Evolutionary conservation across 1,140 invertebrate species (phyloP), one percentile per base, ranked within the genome.

Genomic region (Schmidtea mediterranea): DNA sequence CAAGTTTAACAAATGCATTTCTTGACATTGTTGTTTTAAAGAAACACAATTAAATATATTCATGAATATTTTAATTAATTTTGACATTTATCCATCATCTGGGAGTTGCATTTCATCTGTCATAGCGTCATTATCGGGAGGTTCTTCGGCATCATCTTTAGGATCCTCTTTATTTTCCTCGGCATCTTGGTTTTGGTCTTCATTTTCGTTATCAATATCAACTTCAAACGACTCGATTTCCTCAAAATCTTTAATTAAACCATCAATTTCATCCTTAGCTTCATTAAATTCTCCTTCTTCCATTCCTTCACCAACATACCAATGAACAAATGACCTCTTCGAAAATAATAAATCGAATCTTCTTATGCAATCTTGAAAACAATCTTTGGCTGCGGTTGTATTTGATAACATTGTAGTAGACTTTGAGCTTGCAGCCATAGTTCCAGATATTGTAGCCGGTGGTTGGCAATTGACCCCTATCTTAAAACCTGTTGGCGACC

Each of bases 391-490:
- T 8, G 38, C 38, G 6, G 38, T 15, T n/a, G 38, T 39, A n/a
- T 39, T 39, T 39, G 38, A 39, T 39, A 39, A n/a, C 38, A 39
- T 39, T 15, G 13, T 15, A 6, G 26, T 10, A 32, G 26, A 32
- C 10, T 32, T 32, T 32, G 26, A 6, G 26, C 26, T 32, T 6
- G 26, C 26, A 32, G 26, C 26, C 26, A 32, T 32, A 6, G 26
- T 32, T 32, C 26, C 26, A 6, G 26, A 32, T 6, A 32, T 32
- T 26, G 55, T 53, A 13, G 55, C 55, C 21, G 60, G 56, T 16
- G 59, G 56, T 46, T 62, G 60, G 46, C 56, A 55, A 49, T 60
- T 60, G 51, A 60, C 55, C 12, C 55, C 55, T 15, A 61, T 58
- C 51, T 60, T 58, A 49, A 59, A 60, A 6, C 53, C 53, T 43